Evolutionary conservation across 2,888 invertebrate genomes (phyloP), one percentile per base, ranked within the genome.

Genomic region (Hyalella azteca): DNA sequence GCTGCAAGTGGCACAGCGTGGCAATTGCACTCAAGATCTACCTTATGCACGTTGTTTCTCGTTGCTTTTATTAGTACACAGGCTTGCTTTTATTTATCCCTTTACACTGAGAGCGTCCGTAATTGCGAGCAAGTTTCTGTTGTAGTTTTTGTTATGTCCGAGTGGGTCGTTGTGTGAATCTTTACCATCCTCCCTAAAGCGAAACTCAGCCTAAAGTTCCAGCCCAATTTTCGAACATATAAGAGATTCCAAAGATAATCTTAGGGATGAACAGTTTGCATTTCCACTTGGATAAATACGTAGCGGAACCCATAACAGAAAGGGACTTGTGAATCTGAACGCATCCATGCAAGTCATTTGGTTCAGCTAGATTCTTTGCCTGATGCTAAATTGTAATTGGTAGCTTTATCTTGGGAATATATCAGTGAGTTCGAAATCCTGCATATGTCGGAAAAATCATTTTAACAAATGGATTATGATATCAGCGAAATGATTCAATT

Each of bases 241-340:
- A 75, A 45, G 45, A 40, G 75, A 75, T 75, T n/a, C 75, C 45
- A 41, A 22, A 75, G 75, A 75, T 75, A 75, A 75, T 75, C 75
- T 75, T 29, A 45, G 45, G 75, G 75, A 75, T 45, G 45, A 41
- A 41, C 45, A 75, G 75, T 75, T 75, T 75, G 40, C 45, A 75
- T 75, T 75, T 75, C 75, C 75, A 75, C 75, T 75, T 41, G 75
- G 75, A 75, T 75, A 75, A 75, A 75, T 45, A 75, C 75, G 45
- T 75, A 36, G 4, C 26, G 29, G 36, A 75, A 45, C 29, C 41
- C 75, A 75, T 75, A 75, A 26, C 41, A 39, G 29, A 75, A 45
- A 45, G 26, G 75, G 41, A 45, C 45, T 45, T 41, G 41, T 75
- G 75, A 41, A 75, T 75, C 45, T 45, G 45, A 45, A 39, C 41